Conservation (phyloP, 2,888 invertebrate genomes). For the Eilema depressum region DNA sequence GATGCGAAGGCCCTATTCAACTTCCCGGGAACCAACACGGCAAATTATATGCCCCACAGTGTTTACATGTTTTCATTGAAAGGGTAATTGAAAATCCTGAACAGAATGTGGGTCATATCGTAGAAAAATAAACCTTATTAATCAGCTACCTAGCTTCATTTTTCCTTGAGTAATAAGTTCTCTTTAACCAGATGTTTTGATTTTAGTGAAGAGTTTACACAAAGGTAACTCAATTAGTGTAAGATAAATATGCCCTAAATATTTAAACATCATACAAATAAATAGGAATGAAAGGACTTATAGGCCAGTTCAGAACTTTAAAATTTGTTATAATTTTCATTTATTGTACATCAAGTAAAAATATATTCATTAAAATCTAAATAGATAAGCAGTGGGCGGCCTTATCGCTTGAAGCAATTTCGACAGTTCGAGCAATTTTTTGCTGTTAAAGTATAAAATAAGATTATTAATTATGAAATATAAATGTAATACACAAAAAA, state of each 20-base stretch:
- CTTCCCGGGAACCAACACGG: no score
- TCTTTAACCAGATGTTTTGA: neutral
- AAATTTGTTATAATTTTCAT: no score
- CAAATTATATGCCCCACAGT: neutral
- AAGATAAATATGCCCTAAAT: neutral
- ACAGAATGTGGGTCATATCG: neutral
- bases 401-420: no score
- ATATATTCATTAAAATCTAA: no score
- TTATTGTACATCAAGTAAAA: no score
- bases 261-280: neutral
- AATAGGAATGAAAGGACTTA: neutral
- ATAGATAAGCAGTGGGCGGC: no score
- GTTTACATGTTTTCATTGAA: neutral
- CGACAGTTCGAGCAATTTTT: no score
- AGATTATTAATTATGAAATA: no score
- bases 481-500: no score
- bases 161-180: neutral
- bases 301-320: neutral
- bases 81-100: neutral
- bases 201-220: neutral
- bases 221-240: neutral
- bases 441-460: no score
- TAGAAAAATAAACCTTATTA: neutral
- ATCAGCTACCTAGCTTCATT: neutral
- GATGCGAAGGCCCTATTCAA: no score